These are phyloP conservation scores for Rhopalosiphum maidis DNA, from an alignment of 1,140 invertebrate species.

Conservation along the genomic window DNA sequence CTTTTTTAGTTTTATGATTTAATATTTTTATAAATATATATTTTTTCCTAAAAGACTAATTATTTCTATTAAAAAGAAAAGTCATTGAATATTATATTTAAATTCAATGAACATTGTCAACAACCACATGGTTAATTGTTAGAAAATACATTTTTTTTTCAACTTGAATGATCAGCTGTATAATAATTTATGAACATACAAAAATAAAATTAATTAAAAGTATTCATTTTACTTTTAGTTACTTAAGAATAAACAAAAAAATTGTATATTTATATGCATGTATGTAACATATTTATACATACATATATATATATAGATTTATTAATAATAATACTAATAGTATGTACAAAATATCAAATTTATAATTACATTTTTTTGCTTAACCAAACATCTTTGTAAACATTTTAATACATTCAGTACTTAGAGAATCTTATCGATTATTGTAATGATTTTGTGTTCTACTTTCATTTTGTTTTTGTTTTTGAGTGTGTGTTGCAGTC, in stretches of 20 bases:
- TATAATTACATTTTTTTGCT: slow-evolving; percentile 54
- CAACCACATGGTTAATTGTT: slow-evolving; percentile 22
- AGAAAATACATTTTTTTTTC: slow-evolving; percentile 44
- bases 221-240: slow-evolving; percentile 47
- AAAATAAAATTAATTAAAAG: slow-evolving; percentile 51
- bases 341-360: slow-evolving; percentile 55
- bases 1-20: slow-evolving; percentile 45
- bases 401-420: slow-evolving; percentile 55
- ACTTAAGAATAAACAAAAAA: slow-evolving; percentile 28
- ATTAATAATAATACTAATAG: slow-evolving; percentile 52
- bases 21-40: slow-evolving; percentile 51
- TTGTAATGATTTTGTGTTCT: slow-evolving; percentile 54
- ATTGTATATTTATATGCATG: slow-evolving; percentile 31
- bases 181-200: slow-evolving; percentile 49
- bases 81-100: slow-evolving; percentile 11
- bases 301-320: slow-evolving; percentile 27
- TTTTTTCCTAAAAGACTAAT: slow-evolving; percentile 45
- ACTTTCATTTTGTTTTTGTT: slow-evolving; percentile 49
- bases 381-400: slow-evolving; percentile 56
- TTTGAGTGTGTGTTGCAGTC: slow-evolving; percentile 55
- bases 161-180: slow-evolving; percentile 28
- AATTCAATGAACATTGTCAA: slow-evolving; percentile 19
- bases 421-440: slow-evolving; percentile 49
- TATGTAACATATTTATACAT: slow-evolving; percentile 36
- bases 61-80: slow-evolving; percentile 40